Base-by-base conservation (phyloP, 2,888 invertebrate genomes). In the Asteroscopus sphinx region DNA sequence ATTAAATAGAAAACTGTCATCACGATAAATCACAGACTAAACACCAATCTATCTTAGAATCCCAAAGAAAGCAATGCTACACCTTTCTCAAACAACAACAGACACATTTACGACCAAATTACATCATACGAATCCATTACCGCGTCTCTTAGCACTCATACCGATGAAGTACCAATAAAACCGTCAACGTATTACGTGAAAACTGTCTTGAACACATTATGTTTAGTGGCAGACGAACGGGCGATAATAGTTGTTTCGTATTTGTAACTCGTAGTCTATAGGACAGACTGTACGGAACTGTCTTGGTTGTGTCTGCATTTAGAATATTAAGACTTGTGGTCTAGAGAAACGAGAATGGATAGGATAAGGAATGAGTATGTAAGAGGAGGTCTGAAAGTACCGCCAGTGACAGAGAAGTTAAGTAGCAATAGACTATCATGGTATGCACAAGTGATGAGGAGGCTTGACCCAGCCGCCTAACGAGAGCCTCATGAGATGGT, bases 221-320 rank as follows among this genome's bases (percentile, higher is more conserved):
- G 67, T 65, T 65, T 61, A 67, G 73, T 54, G 33, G 30, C 49
- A 37, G 37, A 74, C 60, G 70, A 68, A 73, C 67, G 74, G 64
- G 4, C 6, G 5, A 1, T 28, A 77, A 76, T 77, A 73, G 53
- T 63, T 60, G 65, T 68, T 73, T 58, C 53, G 75, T 73, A 72
- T 74, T 77, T 72, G 65, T 76, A 55, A 67, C 63, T 68, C 59
- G 67, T 73, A n/a, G n/a, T n/a, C n/a, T n/a, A 69, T 48, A 54
- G 54, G 26, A 49, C 21, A 21, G 21, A 6, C 21, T 21, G 21
- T 48, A 61, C 66, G 63, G 55, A 57, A 62, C 49, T 57, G 68
- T 56, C 54, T 63, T n/a, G n/a, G 49, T 42, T 46, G 48, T 56
- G 49, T 46, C 49, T 54, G 67, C 57, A 59, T 73, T 66, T 64